A percentile compares a stretch with the other conserved stretches of the same genome.
Evolutionary conservation across 2,113 vertebrate genomes (phyloP).

Genomic region (Protomyctophum bolini): DNA sequence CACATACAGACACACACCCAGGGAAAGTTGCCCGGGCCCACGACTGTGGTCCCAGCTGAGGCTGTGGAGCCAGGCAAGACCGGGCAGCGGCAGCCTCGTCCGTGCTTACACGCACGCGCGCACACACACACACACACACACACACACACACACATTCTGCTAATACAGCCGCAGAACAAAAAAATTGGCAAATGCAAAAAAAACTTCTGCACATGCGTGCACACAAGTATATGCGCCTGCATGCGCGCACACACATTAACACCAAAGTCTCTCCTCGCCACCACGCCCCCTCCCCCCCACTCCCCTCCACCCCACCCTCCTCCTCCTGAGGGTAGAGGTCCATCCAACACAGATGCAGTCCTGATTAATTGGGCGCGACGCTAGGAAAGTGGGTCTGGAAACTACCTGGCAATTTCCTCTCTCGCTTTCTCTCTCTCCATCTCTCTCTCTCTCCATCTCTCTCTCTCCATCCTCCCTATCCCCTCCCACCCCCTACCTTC

Average conservation of each 20-base stretch:
- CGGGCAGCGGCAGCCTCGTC: no score
- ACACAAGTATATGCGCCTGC: conserved; percentile 17
- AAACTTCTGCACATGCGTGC: conserved; percentile 12
- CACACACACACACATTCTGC: conserved; percentile 21
- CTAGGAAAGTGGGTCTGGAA: conserved; percentile 82
- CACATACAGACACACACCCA: conserved; percentile 24
- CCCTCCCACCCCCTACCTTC: conserved; percentile 22
- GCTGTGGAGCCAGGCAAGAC: no score
- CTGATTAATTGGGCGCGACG: conserved; percentile 84
- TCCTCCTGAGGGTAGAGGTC: conserved; percentile 65
- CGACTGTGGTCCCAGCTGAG: no score
- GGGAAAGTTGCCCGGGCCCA: no score
- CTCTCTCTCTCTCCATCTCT: conserved; percentile 6
- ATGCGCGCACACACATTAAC: conserved; percentile 4
- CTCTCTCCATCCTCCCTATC: conserved; percentile 25
- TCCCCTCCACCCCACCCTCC: conserved; percentile 30
- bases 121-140: conserved; percentile 2
- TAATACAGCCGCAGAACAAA: no score
- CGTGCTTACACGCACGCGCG: conserved; percentile 14
- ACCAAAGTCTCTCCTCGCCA: conserved; percentile 19
- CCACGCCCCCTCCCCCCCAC: background rate
- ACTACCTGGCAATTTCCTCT: conserved; percentile 83
- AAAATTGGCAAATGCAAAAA: no score
- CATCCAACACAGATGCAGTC: conserved; percentile 81
- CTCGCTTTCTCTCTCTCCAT: conserved; percentile 15